Evolutionary conservation across 1,140 invertebrate genomes (phyloP), one percentile per base, ranked within the genome.

Genomic region (Tenebrio molitor): DNA sequence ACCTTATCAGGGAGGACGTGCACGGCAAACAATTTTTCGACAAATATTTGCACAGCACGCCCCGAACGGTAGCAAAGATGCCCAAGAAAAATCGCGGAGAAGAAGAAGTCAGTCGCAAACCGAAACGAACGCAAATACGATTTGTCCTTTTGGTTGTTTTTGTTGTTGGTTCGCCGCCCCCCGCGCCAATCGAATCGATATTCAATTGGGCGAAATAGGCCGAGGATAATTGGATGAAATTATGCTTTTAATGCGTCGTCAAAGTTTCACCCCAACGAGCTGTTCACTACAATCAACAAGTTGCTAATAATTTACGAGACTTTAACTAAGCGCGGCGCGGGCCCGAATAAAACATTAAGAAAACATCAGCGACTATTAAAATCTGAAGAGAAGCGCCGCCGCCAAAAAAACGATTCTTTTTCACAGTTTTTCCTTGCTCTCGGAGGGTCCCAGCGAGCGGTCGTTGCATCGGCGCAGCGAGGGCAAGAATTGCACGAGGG

Each of bases 241-340:
- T 58, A 58, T 58, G 50, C 44, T 29, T 58, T 58, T 58, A 58
- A 58, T 58, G 29, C 50, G 23, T 58, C 50, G 50, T 58, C 50
- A 58, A 58, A 58, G 50, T 58, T 58, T 58, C 50, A 15, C 23
- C 50, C 50, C 50, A 41, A 41, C 5, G 1, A 12, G 16, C 46
- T 21, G 7, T 14, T 25, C 12, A 58, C 23, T 58, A 58, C 50
- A 58, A 58, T 58, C 50, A 58, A 58, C 50, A 58, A 58, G 50
- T 58, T 29, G 50, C 50, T 58, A 46, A 46, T 46, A 46, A 46
- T 17, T 58, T 14, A 58, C 42, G 46, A 23, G 15, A 7, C 15
- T 50, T 17, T 19, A 21, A 19, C 5, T 21, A 50, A 21, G 12
- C 23, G 21, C 3, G 7, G 2, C 21, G 23, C 23, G 19, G 29